These are phyloP conservation scores for Lagopus muta DNA, from an alignment of 2,113 vertebrate genomes.

Conservation along the genomic window DNA sequence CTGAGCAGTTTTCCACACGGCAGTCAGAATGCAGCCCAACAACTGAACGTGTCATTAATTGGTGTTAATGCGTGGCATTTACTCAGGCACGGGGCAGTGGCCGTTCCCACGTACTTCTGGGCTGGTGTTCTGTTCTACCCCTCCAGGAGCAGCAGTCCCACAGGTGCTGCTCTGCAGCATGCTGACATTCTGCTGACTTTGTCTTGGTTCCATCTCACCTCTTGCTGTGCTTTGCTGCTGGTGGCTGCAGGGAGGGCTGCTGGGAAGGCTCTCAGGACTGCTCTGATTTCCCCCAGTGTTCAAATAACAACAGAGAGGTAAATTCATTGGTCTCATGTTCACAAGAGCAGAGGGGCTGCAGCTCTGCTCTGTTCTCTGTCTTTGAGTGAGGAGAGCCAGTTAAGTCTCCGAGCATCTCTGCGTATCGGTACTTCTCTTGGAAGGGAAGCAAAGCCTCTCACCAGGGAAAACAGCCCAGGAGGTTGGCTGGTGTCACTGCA, in stretches of 20 bases:
- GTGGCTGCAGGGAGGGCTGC: background rate
- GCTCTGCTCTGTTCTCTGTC: background rate
- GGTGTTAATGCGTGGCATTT: background rate
- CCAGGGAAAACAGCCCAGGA: background rate
- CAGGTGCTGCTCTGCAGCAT: background rate
- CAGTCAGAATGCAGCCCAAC: background rate
- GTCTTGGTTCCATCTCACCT: background rate
- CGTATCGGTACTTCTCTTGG: background rate
- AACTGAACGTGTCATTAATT: background rate
- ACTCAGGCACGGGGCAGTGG: background rate
- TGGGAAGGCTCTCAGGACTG: background rate
- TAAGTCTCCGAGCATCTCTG: background rate
- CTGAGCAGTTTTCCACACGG: background rate
- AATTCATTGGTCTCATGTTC: background rate
- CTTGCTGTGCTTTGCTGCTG: background rate
- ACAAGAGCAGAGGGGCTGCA: background rate
- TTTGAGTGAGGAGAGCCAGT: background rate
- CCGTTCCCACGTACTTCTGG: background rate
- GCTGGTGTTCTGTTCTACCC: background rate
- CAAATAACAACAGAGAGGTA: background rate
- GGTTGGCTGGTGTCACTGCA: no score
- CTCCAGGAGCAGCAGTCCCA: background rate
- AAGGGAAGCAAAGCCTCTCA: background rate
- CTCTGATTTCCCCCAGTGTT: background rate
- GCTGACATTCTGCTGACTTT: accelerated